Base-by-base conservation (phyloP, 1,140 invertebrate species). In the Heliothis virescens region DNA sequence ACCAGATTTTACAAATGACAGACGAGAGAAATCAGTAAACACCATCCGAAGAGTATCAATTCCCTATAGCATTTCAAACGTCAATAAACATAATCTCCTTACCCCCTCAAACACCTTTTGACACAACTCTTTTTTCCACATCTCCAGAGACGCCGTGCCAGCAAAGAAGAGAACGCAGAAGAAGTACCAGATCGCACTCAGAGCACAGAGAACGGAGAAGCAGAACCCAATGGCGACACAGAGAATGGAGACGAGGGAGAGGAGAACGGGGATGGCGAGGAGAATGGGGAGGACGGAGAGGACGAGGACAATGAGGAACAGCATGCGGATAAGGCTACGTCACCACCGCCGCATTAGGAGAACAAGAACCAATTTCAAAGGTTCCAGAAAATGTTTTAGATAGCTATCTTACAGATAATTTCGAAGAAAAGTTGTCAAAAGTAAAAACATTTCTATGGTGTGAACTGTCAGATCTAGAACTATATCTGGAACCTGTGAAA, bases 101-200 rank as follows among this genome's bases (percentile, higher is more conserved):
- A 16, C 53, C 7, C 9, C n/a, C 18, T 29, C n/a, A 18, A 3
- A 12, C 11, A 9, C 4, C 26, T 2, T 62, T 41, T 15, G 0
- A 34, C 18, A 53, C 1, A 65, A 48, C 60, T 34, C 48, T 34
- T 50, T 16, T 34, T 72, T 78, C 16, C 0, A 52, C 87, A 1
- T 55, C 87, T 87, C 12, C 87, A 93, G 91, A 91, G 90, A 86
- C 92, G 92, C 59, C 86, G 90, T 53, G 89, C 90, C 26, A 86
- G 82, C 18, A 92, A 90, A 85, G 91, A 90, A 76, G 89, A 85
- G 1, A 63, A 77, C 10, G 21, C 78, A 29, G 87, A 90, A 29
- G 86, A 87, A n/a, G 52, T 74, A 2, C 18, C 48, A 4, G 83
- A 80, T n/a, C 59, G 21, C n/a, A 69, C 15, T 15, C 69, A 74